Base-by-base conservation (phyloP, 1,140 invertebrate species). In the Panulirus ornatus region DNA sequence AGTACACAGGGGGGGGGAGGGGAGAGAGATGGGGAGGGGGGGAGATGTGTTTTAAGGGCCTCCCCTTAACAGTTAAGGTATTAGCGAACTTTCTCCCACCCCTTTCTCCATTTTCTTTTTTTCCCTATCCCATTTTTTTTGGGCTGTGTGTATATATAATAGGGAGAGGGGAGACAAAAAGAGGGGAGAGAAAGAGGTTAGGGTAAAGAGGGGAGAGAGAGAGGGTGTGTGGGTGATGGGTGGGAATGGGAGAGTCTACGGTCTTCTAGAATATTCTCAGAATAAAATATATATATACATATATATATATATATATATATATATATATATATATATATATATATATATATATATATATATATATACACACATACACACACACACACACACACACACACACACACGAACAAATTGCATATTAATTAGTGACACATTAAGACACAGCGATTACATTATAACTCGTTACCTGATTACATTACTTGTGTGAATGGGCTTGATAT, bases 311-410 rank as follows among this genome's bases (percentile, higher is more conserved):
- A 70, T 34, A 70, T 34, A 70, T 34, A 70, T 34, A 70, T 34
- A 70, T 34, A 27, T 34, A 70, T 34, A 70, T 34, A 27, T 34
- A 70, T 34, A 70, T 34, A 27, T 34, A 70, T 34, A 70, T 34
- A 27, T 34, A 70, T 34, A 70, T n/a, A 73, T 38, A 38, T 38
- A 73, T 38, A 73, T 38, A 73, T 38, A 73, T 38, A 73, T 38
- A 73, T 36, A 71, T 36, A 71, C 70, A 71, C 70, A 71, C 70
- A 71, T 36, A 71, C 70, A 71, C 70, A 71, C 70, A 34, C 70
- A 71, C 70, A 34, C 70, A 71, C 70, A 34, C 70, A 71, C 70
- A 71, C 70, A 71, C 63, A 66, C 70, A 71, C 70, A 73, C 70
- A 73, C 0, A 73, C 1, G 70, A 9, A 34, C 36, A 38, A 36